Evolutionary conservation across 2,797 vertebrate species (phyloP), one percentile per base, ranked within the genome.

Genomic region (Aldrovandia affinis): DNA sequence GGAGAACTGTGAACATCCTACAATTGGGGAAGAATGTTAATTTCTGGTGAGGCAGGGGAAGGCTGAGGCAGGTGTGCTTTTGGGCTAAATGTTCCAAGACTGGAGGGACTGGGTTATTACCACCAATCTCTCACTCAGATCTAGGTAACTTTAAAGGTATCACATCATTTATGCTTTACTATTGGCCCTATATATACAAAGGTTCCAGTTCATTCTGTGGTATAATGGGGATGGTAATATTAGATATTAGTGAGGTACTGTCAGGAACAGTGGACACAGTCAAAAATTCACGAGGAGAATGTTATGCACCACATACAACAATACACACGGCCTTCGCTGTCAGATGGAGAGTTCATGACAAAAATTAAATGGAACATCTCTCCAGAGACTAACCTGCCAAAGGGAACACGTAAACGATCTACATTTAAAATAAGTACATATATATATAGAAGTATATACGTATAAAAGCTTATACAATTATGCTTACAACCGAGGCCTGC

Each of bases 331-430:
- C 36, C 36, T 50, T 36, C 15, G 68, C 54, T 57, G 78, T 44
- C 15, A 44, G 78, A 61, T 18, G 33, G 82, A 30, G 82, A 78
- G 83, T 89, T 85, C 80, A 84, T 83, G 78, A 80, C 36, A 30
- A n/a, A 70, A 63, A 85, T 63, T 77, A 87, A 89, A 84, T 83
- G 65, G 85, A 90, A 81, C 79, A 83, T 73, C 68, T 83, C 84
- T 87, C 86, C 2, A 0, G 42, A 70, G 84, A 81, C 68, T 44
- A 73, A 47, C 12, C 80, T 57, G 78, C 55, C 83, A 84, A 70
- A 59, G 50, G 82, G 61, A 73, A 18, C 83, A 39, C n/a, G 81
- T 70, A 85, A 81, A 55, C 83, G 61, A 86, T 70, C 2, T 30
- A 20, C 44, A 70, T 78, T 80, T 59, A 85, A 86, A 83, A 80